phyloP scores from a whole-genome alignment of 2,888 invertebrate species.

The Invenusta paracnida region DNA sequence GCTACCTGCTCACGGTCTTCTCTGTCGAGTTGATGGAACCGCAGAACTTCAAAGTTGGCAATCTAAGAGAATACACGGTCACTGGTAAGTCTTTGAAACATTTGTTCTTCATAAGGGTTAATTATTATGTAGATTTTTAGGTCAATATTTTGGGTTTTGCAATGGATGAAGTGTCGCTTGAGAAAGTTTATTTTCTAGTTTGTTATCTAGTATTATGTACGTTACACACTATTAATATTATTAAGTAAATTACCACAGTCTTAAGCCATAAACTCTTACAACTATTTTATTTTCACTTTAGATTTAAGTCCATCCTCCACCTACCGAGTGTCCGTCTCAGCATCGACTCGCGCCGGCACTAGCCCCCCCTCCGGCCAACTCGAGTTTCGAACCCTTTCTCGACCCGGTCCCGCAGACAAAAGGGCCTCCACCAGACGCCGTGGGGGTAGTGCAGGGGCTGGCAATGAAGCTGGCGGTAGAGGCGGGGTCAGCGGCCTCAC shows the following conservation, averaged over 20 bases:
- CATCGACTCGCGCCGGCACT: slow-evolving; percentile 30
- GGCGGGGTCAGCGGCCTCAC: not conserved
- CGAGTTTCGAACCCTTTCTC: not conserved
- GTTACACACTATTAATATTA: no score
- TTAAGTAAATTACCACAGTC: no score
- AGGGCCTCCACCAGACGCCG: not conserved
- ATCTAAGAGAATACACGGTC: not conserved
- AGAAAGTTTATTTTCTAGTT: no score
- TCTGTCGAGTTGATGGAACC: not conserved
- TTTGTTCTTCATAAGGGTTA: not conserved
- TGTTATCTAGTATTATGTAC: no score
- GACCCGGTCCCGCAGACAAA: not conserved
- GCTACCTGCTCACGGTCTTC: not conserved
- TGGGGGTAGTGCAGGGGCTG: not conserved
- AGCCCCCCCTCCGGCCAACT: not conserved
- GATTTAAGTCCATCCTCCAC: slow-evolving; percentile 19
- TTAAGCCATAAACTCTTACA: no score
- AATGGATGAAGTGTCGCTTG: no score
- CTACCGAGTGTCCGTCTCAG: slow-evolving; percentile 1
- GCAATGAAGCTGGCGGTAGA: not conserved
- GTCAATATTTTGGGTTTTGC: no score
- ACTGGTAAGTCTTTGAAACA: not conserved
- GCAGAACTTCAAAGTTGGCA: slow-evolving; percentile 16
- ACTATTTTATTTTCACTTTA: no score
- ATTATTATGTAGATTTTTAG: no score